A percentile compares a stretch with the other conserved stretches of the same genome.
These are phyloP conservation scores for Silurus meridionalis DNA, from an alignment of 2,113 vertebrate genomes.

Conservation along the genomic window DNA sequence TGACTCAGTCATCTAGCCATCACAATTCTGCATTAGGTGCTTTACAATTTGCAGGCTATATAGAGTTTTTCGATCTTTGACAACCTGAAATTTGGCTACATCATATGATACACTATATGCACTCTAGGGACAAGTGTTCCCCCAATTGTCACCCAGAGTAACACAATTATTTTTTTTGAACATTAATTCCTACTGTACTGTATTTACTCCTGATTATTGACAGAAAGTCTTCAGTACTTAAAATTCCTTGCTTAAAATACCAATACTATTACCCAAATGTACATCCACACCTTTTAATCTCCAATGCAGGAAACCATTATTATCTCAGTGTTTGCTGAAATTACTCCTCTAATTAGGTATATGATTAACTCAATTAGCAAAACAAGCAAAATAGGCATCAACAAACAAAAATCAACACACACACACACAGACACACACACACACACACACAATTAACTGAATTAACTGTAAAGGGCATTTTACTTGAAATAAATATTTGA, in stretches of 20 bases:
- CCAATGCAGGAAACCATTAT: background rate
- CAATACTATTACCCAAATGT: background rate
- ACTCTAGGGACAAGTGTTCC: background rate
- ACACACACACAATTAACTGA: background rate
- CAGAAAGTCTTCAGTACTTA: background rate
- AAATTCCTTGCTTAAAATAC: background rate
- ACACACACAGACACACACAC: background rate
- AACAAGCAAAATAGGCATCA: background rate
- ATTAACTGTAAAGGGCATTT: background rate
- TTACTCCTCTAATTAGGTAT: background rate
- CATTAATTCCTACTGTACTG: background rate
- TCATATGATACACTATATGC: background rate
- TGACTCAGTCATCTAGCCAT: no score
- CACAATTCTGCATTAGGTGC: no score
- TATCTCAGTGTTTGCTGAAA: slow-evolving; percentile 2
- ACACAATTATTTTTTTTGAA: background rate
- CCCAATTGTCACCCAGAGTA: background rate
- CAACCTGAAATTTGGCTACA: background rate
- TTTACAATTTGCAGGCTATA: no score
- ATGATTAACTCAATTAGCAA: background rate
- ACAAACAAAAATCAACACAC: background rate
- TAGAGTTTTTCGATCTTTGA: no score
- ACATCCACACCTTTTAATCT: background rate
- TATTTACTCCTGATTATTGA: background rate
- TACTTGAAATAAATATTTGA: background rate